Evolutionary conservation across 2,113 vertebrate genomes (phyloP), one percentile per base, ranked within the genome.

Genomic region (Lophius piscatorius): DNA sequence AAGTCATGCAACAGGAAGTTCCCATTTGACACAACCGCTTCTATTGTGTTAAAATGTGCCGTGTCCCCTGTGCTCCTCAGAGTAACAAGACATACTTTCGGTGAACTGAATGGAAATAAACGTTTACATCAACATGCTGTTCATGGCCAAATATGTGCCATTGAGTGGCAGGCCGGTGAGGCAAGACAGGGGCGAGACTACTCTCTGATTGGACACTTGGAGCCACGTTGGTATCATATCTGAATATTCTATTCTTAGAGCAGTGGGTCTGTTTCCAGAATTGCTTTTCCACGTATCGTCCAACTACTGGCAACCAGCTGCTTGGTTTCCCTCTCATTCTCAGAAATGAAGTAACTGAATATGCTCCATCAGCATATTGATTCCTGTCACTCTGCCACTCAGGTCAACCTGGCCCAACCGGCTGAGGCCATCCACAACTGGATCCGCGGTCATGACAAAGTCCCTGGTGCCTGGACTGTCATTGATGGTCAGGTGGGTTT

Each of bases 391-490:
- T 52, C 28, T 46, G 23, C 41, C 42, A 47, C 52, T 1, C 55
- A 93, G 92, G 66, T 98, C 61, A 88, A 88, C 69, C 92, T 95
- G 90, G 87, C 94, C 62, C 94, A 94, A 74, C 79, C 96, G 35
- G 95, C 96, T 1, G 75, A 88, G 75, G 90, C 70, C 75, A 92
- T 98, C 63, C 97, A 99, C 81, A 96, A 99, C 64, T 99, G 97
- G 97, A 96, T 99, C 76, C 91, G 97, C 11, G 97, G 97, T 24
- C 97, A 99, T 56, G 97, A 99, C 84, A 99, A 98, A 91, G 94
- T 98, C 21, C 97, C 97, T 9, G 97, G 97, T 52, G 96, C 97
- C 5, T 98, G 95, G 96, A 74, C 94, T 0, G 71, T 90, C 67
- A 92, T 98, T 40, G 87, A 91, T 33, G 94, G 89, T 31, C 93